Percentiles rank a stretch among this genome's conserved stretches.
Evolutionary conservation across 2,888 invertebrate species (phyloP).

Genomic region (Clostera curtula): DNA sequence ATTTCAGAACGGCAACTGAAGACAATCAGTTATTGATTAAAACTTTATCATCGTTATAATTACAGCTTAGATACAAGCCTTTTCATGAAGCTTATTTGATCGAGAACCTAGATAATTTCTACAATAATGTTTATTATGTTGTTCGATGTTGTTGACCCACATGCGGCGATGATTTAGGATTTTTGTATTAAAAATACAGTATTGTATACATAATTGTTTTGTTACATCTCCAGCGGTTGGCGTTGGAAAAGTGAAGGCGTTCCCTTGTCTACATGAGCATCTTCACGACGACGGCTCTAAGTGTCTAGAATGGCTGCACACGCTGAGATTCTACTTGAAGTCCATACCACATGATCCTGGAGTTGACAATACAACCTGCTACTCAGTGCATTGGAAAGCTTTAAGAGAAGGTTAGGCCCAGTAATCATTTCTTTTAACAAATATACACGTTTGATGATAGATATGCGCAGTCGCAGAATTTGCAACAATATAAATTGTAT

Average conservation of each 20-base stretch:
- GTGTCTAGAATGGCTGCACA: conserved; percentile 88
- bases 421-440: not conserved
- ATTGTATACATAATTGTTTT: not conserved
- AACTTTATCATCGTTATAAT: not conserved
- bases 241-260: conserved; percentile 79
- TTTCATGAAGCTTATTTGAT: too few relatives aligned
- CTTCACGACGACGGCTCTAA: conserved; percentile 77
- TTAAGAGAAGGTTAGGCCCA: conserved; percentile 65
- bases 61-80: too few relatives aligned
- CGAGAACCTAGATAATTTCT: too few relatives aligned
- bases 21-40: not conserved
- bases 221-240: conserved; percentile 66
- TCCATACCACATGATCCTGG: conserved; percentile 67
- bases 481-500: too few relatives aligned
- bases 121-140: too few relatives aligned
- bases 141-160: too few relatives aligned
- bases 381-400: conserved; percentile 89
- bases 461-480: too few relatives aligned
- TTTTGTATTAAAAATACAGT: too few relatives aligned
- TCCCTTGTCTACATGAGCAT: conserved; percentile 80
- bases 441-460: not conserved
- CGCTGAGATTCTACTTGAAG: conserved; percentile 82
- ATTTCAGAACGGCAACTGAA: too few relatives aligned
- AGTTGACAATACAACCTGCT: conserved; percentile 83
- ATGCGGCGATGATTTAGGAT: too few relatives aligned